These are phyloP conservation scores for Turritopsis dohrnii DNA, from an alignment of 30 jellyfish, hydroid and myxozoan genomes.

Conservation along the genomic window DNA sequence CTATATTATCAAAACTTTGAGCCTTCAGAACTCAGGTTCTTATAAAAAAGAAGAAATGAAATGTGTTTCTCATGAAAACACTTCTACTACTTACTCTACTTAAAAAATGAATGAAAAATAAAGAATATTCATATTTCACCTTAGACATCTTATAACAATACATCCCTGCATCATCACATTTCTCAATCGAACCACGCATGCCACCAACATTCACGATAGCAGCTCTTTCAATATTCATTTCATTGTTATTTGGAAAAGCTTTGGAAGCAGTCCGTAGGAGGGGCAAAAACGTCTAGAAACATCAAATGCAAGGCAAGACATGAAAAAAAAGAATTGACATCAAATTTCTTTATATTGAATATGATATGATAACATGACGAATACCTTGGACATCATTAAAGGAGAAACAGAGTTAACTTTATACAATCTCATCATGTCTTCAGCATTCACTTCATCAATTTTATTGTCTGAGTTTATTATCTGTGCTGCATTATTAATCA, in stretches of 20 bases:
- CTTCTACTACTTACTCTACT: no score
- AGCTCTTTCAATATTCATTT: constrained; percentile 2
- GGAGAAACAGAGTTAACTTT: constrained; percentile 11
- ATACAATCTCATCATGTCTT: not conserved
- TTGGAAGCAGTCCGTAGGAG: not conserved
- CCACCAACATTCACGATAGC: not conserved
- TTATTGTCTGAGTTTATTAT: not conserved
- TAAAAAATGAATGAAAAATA: no score
- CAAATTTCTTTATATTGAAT: no score
- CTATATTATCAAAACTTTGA: no score
- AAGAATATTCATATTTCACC: no score
- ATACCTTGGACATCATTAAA: not conserved
- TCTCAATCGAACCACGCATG: not conserved
- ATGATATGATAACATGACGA: not conserved
- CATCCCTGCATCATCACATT: not conserved
- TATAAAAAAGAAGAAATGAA: no score
- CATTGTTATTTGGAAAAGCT: not conserved
- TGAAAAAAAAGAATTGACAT: not conserved
- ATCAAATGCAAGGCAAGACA: not conserved
- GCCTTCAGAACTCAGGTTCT: no score
- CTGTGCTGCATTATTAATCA: constrained; percentile 76
- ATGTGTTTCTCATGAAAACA: no score
- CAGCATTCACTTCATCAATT: not conserved
- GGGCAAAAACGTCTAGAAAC: constrained; percentile 65
- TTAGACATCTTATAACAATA: constrained; percentile 1